Conservation (phyloP, 37 sponge, comb jelly and placozoan species). For the Lycopodina hypogea region DNA sequence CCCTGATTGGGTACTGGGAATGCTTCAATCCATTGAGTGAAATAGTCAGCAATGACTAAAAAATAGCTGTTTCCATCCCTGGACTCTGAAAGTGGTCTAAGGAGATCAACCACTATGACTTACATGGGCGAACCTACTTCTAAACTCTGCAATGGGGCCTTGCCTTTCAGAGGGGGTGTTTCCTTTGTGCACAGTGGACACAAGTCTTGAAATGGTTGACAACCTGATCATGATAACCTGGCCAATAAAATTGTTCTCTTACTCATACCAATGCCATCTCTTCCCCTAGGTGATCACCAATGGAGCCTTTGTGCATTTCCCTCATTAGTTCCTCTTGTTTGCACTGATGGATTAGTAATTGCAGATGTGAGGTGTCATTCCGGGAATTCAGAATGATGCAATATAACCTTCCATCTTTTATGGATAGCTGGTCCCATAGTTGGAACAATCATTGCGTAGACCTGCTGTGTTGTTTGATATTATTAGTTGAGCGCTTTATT, state of each 20-base stretch:
- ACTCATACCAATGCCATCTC: conserved; percentile 13
- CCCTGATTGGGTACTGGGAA: conserved; percentile 3
- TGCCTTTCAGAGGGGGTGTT: neutral
- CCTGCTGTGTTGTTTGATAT: too few species aligned
- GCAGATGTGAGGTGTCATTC: too few species aligned
- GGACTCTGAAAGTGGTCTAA: conserved; percentile 2
- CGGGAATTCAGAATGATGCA: too few species aligned
- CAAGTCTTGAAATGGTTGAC: conserved; percentile 17
- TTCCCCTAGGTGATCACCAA: conserved; percentile 13
- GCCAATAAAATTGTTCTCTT: conserved; percentile 39
- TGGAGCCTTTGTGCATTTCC: too few species aligned
- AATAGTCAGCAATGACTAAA: conserved; percentile 12
- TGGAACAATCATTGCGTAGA: too few species aligned
- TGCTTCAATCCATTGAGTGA: neutral
- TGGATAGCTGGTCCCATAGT: too few species aligned
- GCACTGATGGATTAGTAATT: too few species aligned
- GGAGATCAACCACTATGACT: conserved; percentile 1
- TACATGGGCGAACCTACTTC: conserved; percentile 8
- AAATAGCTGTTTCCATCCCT: conserved; percentile 10
- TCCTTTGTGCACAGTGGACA: conserved; percentile 7
- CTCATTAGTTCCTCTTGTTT: too few species aligned
- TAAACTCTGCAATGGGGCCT: conserved; percentile 11
- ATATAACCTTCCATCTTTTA: too few species aligned
- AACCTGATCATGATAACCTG: conserved; percentile 11
- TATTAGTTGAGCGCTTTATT: too few species aligned